Percentiles rank a stretch among this genome's conserved stretches.
Conservation (phyloP, 1,140 invertebrate genomes). For the Drosophila oshimai region DNA sequence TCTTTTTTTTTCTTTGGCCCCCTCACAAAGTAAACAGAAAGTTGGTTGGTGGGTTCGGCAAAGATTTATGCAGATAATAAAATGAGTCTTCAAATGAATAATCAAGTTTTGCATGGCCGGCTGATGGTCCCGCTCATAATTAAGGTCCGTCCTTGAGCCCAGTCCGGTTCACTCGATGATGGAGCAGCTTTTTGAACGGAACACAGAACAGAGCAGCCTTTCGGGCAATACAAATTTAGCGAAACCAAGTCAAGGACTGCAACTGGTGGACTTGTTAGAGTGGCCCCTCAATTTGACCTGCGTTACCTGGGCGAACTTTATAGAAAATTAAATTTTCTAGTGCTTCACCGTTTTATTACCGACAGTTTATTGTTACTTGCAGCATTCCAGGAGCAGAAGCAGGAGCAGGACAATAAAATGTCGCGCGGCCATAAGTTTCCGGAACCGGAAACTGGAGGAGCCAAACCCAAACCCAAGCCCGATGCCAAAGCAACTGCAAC, state of each 20-base stretch:
- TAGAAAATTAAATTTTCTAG: constrained; percentile 48
- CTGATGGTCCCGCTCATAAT: constrained; percentile 49
- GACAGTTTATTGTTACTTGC: constrained; percentile 33
- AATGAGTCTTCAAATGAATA: constrained; percentile 78
- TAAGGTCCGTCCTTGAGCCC: constrained; percentile 60
- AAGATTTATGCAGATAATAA: constrained; percentile 80
- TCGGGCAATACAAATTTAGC: constrained; percentile 30
- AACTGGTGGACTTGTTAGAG: constrained; percentile 2
- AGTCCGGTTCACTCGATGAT: constrained; percentile 31
- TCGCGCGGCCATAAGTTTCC: no score
- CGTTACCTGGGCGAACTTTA: constrained; percentile 8
- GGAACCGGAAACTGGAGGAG: constrained; percentile 37
- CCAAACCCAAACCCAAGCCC: constrained; percentile 8
- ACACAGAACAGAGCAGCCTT: not conserved
- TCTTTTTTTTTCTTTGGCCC: constrained; percentile 3
- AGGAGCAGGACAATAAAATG: constrained; percentile 56
- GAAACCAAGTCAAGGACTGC: constrained; percentile 60
- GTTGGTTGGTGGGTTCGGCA: constrained; percentile 56
- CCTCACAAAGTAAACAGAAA: constrained; percentile 66
- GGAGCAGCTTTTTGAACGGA: constrained; percentile 37
- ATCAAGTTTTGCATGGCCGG: constrained; percentile 57
- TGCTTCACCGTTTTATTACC: constrained; percentile 44
- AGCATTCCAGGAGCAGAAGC: constrained; percentile 29
- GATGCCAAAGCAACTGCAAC: constrained; percentile 31
- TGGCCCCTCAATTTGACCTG: constrained; percentile 17